A percentile compares a stretch with the other conserved stretches of the same genome.
Conservation (phyloP, 2,888 invertebrate species). For the Eupithecia insigniata region DNA sequence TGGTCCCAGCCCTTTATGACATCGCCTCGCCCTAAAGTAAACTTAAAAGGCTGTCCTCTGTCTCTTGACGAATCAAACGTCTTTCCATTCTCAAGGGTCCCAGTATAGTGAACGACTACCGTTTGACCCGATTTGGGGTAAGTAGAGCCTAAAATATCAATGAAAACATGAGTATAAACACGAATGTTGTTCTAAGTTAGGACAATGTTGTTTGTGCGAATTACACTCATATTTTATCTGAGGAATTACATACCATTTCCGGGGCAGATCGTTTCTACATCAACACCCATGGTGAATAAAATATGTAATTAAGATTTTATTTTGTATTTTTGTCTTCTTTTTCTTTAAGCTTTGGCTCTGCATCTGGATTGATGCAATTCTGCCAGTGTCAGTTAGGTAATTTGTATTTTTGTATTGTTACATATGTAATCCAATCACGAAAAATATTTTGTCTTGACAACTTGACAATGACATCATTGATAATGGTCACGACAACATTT, state of each 20-base stretch:
- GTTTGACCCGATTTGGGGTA: slow-evolving; percentile 97
- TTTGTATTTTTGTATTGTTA: no score
- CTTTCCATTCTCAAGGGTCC: slow-evolving; percentile 93
- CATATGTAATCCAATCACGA: no score
- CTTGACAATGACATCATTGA: no score
- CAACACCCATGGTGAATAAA: slow-evolving; percentile 67
- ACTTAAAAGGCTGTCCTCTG: slow-evolving; percentile 96
- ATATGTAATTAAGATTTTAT: background rate
- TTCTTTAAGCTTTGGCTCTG: no score
- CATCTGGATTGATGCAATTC: no score
- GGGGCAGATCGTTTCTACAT: slow-evolving; percentile 72
- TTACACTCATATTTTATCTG: no score
- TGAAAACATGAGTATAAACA: slow-evolving; percentile 37
- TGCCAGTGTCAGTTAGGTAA: no score
- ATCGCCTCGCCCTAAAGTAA: slow-evolving; percentile 96
- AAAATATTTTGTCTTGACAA: no score
- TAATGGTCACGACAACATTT: no score
- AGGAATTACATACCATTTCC: slow-evolving; percentile 73
- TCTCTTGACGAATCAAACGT: slow-evolving; percentile 99
- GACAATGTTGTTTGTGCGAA: background rate
- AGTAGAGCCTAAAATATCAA: slow-evolving; percentile 87
- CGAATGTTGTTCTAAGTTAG: slow-evolving; percentile 7
- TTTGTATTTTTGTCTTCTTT: no score
- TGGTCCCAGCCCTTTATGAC: slow-evolving; percentile 99
- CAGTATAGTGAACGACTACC: slow-evolving; percentile 98